Percentiles rank a stretch among this genome's conserved stretches.
Evolutionary conservation across 2,888 invertebrate genomes (phyloP).

Genomic region (Yponomeuta sedellus): DNA sequence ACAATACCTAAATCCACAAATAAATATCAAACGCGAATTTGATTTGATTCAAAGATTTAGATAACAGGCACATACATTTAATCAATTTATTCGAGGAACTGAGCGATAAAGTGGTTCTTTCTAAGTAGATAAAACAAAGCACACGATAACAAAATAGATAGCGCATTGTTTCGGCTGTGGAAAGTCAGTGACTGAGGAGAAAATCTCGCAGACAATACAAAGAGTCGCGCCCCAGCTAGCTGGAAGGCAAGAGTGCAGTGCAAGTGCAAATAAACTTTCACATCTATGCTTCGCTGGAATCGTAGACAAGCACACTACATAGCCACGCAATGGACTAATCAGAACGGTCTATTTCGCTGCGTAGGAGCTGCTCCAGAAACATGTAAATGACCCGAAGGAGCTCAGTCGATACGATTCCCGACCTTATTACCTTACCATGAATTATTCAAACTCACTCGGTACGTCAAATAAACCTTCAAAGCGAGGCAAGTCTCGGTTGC

Average conservation of each 20-base stretch:
- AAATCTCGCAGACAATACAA: constrained; percentile 33
- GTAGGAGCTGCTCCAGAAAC: constrained; percentile 29
- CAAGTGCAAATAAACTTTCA: constrained; percentile 65
- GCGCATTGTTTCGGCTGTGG: background rate
- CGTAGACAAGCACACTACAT: constrained; percentile 28
- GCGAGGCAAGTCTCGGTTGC: background rate
- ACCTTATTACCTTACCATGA: constrained; percentile 45
- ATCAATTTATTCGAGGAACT: no score
- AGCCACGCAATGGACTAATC: constrained; percentile 37
- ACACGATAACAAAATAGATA: no score
- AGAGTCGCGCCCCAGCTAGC: constrained; percentile 16
- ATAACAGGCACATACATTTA: no score
- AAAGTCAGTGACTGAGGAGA: constrained; percentile 23
- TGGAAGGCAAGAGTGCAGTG: constrained; percentile 35
- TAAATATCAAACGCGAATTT: background rate
- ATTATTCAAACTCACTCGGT: constrained; percentile 42
- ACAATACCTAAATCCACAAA: background rate
- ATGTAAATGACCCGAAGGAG: constrained; percentile 39
- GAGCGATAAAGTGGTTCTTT: background rate
- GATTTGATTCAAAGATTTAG: background rate
- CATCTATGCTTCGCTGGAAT: constrained; percentile 28
- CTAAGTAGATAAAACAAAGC: background rate
- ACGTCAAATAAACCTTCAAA: constrained; percentile 17
- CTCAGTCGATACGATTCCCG: constrained; percentile 32
- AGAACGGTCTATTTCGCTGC: constrained; percentile 30